These are phyloP conservation scores for Pinctada fucata DNA, from an alignment of 2,888 invertebrate genomes.

Conservation along the genomic window DNA sequence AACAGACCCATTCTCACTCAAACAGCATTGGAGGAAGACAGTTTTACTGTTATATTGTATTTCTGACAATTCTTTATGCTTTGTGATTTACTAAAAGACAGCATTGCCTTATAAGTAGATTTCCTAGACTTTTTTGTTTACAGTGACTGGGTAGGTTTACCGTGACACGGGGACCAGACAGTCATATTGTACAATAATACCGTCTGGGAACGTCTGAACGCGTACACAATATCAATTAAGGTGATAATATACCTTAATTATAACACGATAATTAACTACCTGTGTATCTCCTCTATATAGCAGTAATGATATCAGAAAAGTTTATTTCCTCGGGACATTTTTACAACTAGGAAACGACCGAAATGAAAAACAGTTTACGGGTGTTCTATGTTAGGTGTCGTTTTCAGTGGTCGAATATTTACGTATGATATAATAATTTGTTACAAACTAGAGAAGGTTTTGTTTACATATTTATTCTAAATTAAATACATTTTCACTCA, in stretches of 20 bases:
- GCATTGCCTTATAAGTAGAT: too few species aligned
- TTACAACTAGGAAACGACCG: not conserved
- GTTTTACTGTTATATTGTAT: too few species aligned
- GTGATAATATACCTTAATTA: not conserved
- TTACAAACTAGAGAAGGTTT: not conserved
- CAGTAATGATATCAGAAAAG: not conserved
- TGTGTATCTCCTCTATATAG: not conserved
- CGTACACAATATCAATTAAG: not conserved
- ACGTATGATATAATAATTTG: slow-evolving; percentile 3
- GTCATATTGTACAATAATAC: not conserved
- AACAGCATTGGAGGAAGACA: too few species aligned
- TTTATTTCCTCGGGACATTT: not conserved
- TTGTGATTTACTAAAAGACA: too few species aligned
- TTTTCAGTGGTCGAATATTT: not conserved
- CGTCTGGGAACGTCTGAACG: not conserved
- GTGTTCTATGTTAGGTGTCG: not conserved
- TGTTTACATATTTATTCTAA: not conserved
- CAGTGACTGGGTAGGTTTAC: not conserved
- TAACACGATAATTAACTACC: not conserved
- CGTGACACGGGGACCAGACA: not conserved
- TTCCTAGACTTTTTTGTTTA: not conserved
- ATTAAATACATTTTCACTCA: slow-evolving; percentile 3
- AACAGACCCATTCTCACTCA: too few species aligned
- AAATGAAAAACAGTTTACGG: not conserved
- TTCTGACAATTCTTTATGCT: too few species aligned